These are phyloP conservation scores for Caenorhabditis sulstoni DNA, from an alignment of 2,888 invertebrate genomes.

Conservation along the genomic window DNA sequence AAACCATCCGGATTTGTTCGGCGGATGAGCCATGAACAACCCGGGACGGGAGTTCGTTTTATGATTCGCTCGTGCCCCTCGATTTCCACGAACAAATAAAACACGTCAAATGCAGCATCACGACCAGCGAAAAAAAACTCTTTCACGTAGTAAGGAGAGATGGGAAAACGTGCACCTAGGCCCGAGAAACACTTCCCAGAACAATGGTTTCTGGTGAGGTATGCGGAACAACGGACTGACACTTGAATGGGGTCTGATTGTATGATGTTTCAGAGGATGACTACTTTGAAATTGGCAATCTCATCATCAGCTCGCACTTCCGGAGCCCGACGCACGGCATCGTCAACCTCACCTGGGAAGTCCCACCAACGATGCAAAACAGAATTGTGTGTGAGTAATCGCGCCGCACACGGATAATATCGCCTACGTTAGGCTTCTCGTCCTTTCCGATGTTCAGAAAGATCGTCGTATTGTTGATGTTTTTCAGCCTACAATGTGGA, in stretches of 20 bases:
- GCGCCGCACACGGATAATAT: conserved; percentile 12
- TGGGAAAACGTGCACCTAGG: neutral
- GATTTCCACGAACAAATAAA: neutral
- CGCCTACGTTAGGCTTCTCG: conserved; percentile 30
- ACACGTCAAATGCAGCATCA: conserved; percentile 15
- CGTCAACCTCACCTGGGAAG: conserved; percentile 79
- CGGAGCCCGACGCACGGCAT: conserved; percentile 69
- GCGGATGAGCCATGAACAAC: too few relatives aligned
- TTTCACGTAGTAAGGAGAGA: neutral
- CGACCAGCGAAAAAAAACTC: neutral
- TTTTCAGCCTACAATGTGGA: conserved; percentile 77
- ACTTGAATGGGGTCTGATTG: neutral
- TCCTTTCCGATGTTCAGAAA: too few relatives aligned
- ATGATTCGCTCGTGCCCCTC: conserved; percentile 14
- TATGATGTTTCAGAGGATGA: conserved; percentile 69
- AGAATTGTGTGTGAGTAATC: conserved; percentile 56
- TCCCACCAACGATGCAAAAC: conserved; percentile 71
- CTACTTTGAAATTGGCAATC: conserved; percentile 79
- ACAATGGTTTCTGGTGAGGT: neutral
- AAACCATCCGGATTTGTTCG: too few relatives aligned
- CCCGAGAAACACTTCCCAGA: neutral
- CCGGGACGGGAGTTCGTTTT: neutral
- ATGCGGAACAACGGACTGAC: neutral
- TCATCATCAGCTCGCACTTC: conserved; percentile 77
- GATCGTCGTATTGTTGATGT: neutral